Evolutionary conservation across 2,888 invertebrate species (phyloP), one percentile per base, ranked within the genome.

Genomic region (Eilema caniola): DNA sequence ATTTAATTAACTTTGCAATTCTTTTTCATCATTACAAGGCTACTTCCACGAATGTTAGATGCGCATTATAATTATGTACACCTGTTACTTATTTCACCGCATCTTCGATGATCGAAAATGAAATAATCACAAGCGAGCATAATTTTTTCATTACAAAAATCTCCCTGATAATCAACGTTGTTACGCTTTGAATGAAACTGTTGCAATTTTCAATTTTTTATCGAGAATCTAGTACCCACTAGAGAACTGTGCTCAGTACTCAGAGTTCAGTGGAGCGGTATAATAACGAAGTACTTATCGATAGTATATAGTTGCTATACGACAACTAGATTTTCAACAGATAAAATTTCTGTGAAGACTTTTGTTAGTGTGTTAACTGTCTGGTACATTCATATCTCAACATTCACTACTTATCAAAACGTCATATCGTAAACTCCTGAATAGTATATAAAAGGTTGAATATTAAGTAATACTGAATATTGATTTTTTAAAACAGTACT

Each of bases 271-370:
- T 84, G 86, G 80, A 72, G 77, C 84, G 81, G 81, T 73, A 85
- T 85, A 85, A 87, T 85, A 85, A 85, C 83, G 79, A 82, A 75
- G 81, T 81, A 79, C 78, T 78, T 79, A 73, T 75, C 81, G 73
- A 80, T 84, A 83, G n/a, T n/a, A 75, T 78, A 67, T 77, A 78
- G 65, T 69, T 59, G 14, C 76, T 72, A 75, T 69, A 76, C 71
- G 72, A 74, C 74, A 64, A 69, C 67, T 67, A 73, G 63, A 71
- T 76, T 73, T 81, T 62, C 74, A 74, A 76, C 69, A 71, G 73
- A 71, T 71, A 76, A 73, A 75, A 75, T 78, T 77, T 77, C 66
- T 72, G 68, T 80, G 68, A 70, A 60, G 63, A 62, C 69, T 66
- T 47, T 76, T 76, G 71, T 71, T 75, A 70, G 64, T 33, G 25